These are phyloP conservation scores for Drosophila nebulosa DNA, from an alignment of 1,140 invertebrate species.

Conservation along the genomic window DNA sequence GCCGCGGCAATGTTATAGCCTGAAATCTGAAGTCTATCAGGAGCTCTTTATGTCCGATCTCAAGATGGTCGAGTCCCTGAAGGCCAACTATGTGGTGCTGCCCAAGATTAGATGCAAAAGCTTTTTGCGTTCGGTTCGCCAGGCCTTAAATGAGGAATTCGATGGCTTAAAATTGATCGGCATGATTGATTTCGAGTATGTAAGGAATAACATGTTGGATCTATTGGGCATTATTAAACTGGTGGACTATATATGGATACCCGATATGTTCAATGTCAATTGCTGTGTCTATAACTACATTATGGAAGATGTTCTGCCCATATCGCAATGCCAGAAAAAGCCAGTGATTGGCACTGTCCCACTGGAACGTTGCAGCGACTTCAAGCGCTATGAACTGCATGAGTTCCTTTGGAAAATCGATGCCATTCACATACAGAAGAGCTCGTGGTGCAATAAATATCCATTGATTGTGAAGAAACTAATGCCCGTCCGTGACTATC, in stretches of 20 bases:
- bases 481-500: conserved; percentile 65
- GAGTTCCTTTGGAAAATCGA: conserved; percentile 72
- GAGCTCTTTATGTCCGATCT: conserved; percentile 51
- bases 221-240: conserved; percentile 67
- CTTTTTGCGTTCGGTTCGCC: conserved; percentile 48
- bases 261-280: conserved; percentile 61
- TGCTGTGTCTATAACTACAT: conserved; percentile 67
- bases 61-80: conserved; percentile 22
- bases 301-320: conserved; percentile 68
- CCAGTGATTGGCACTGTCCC: conserved; percentile 72
- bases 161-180: conserved; percentile 64
- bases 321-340: conserved; percentile 62
- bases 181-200: conserved; percentile 71
- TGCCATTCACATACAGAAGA: conserved; percentile 75
- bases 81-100: conserved; percentile 62
- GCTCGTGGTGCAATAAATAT: conserved; percentile 74
- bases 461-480: conserved; percentile 76
- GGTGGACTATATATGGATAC: conserved; percentile 74
- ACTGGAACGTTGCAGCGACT: conserved; percentile 69
- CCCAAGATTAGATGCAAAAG: conserved; percentile 68
- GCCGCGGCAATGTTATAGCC: conserved; percentile 63
- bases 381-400: conserved; percentile 69
- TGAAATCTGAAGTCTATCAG: conserved; percentile 25
- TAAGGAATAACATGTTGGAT: conserved; percentile 72
- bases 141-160: conserved; percentile 20